phyloP scores from a whole-genome alignment of 37 sponge, comb jelly and placozoan genomes.

The Tethya wilhelma region DNA sequence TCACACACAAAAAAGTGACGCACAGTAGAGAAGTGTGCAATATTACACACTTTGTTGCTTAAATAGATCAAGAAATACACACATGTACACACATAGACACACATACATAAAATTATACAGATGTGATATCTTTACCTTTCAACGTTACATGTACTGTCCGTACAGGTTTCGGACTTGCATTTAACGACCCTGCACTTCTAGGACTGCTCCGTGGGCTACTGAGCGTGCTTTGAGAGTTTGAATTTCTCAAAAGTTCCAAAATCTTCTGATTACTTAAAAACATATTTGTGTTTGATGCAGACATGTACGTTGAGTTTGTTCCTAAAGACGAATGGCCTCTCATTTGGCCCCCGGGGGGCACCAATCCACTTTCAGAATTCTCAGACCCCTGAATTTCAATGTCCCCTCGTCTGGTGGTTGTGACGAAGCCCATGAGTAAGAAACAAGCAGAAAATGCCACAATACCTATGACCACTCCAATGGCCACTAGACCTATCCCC shows the following conservation, averaged over 20 bases:
- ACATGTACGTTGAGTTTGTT: constrained; percentile 2
- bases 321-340: not conserved
- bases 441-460: constrained; percentile 56
- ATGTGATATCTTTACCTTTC: not conserved
- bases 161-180: constrained; percentile 3
- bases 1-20: too few relatives aligned
- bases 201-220: constrained; percentile 32
- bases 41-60: too few relatives aligned
- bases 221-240: not conserved
- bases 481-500: constrained; percentile 62
- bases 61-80: too few relatives aligned
- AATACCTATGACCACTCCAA: constrained; percentile 65
- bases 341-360: not conserved
- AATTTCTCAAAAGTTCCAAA: constrained; percentile 25
- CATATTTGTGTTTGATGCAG: not conserved
- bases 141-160: too few relatives aligned
- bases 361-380: constrained; percentile 12
- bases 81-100: too few relatives aligned
- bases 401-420: not conserved
- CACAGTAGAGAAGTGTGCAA: too few relatives aligned
- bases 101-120: too few relatives aligned
- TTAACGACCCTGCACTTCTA: constrained; percentile 13
- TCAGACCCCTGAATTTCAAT: not conserved
- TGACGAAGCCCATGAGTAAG: constrained; percentile 44
- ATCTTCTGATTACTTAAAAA: constrained; percentile 15